Conservation (phyloP, 2,888 invertebrate species). For the Julus scandinavius region DNA sequence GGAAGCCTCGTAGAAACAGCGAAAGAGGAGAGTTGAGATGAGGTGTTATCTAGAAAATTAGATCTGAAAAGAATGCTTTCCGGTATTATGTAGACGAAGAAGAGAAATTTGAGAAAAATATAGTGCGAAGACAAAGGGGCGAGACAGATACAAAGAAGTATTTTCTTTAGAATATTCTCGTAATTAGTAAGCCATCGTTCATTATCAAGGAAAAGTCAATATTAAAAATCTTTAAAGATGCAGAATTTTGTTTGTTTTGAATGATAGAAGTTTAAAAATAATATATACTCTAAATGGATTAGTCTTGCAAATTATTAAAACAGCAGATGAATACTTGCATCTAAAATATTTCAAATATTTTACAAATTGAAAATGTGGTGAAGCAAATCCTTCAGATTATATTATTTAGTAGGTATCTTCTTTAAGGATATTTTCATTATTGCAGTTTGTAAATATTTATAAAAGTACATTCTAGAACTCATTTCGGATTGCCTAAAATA, state of each 20-base stretch:
- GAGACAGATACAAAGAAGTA: not conserved
- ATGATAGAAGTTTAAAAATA: too few relatives aligned
- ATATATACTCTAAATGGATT: too few relatives aligned
- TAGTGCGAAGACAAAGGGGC: not conserved
- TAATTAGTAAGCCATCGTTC: not conserved
- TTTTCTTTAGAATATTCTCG: not conserved
- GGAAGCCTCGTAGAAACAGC: not conserved
- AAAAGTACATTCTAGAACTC: too few relatives aligned
- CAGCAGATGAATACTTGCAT: too few relatives aligned
- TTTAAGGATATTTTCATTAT: too few relatives aligned
- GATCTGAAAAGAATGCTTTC: not conserved
- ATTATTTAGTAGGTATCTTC: too few relatives aligned
- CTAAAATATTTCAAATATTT: too few relatives aligned
- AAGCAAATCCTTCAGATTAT: too few relatives aligned
- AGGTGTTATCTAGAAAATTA: not conserved
- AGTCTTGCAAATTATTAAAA: too few relatives aligned
- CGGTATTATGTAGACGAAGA: not conserved
- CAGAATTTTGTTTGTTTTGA: not conserved
- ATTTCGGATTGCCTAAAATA: too few relatives aligned
- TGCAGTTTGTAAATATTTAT: too few relatives aligned
- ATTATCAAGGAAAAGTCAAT: not conserved
- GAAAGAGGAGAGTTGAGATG: constrained; percentile 2
- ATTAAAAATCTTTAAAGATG: not conserved
- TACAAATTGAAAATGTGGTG: too few relatives aligned
- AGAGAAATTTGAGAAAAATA: not conserved